These are phyloP conservation scores for Ptyas mucosa DNA, from an alignment of 2,113 vertebrate species.

Conservation along the genomic window DNA sequence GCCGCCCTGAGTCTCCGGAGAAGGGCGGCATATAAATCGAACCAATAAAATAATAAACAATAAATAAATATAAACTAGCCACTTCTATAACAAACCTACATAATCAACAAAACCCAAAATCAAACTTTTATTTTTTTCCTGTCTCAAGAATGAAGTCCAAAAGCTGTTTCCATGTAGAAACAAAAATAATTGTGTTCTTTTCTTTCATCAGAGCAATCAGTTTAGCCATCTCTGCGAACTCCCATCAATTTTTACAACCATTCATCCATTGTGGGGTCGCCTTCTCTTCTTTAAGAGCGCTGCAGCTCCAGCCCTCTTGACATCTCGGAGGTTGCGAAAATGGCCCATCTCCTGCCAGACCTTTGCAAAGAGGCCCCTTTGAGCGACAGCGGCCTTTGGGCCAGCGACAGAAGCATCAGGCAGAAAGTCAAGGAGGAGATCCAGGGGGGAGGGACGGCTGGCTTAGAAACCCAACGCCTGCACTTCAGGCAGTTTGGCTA, in stretches of 20 bases:
- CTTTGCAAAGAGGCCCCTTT: not conserved
- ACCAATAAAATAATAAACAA: too few species aligned
- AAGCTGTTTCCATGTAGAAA: not conserved
- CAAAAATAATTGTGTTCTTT: not conserved
- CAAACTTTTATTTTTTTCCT: not conserved
- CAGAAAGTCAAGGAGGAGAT: slow-evolving; percentile 12
- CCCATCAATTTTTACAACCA: not conserved
- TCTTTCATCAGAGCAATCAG: not conserved
- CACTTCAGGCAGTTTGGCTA: slow-evolving; percentile 8
- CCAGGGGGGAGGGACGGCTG: not conserved
- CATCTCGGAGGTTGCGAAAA: not conserved
- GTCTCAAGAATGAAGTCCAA: not conserved
- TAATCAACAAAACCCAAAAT: not conserved
- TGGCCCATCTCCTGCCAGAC: not conserved
- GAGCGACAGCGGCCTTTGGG: not conserved
- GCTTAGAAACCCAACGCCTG: not conserved
- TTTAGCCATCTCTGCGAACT: not conserved
- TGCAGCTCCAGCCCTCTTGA: not conserved
- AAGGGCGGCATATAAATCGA: too few species aligned
- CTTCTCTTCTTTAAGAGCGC: not conserved
- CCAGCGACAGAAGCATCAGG: not conserved
- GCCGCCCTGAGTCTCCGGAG: too few species aligned
- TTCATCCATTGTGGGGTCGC: not conserved
- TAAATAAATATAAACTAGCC: not conserved
- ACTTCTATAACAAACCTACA: too few species aligned